phyloP scores from a whole-genome alignment of 2,888 invertebrate genomes.

The Fragum sueziense region DNA sequence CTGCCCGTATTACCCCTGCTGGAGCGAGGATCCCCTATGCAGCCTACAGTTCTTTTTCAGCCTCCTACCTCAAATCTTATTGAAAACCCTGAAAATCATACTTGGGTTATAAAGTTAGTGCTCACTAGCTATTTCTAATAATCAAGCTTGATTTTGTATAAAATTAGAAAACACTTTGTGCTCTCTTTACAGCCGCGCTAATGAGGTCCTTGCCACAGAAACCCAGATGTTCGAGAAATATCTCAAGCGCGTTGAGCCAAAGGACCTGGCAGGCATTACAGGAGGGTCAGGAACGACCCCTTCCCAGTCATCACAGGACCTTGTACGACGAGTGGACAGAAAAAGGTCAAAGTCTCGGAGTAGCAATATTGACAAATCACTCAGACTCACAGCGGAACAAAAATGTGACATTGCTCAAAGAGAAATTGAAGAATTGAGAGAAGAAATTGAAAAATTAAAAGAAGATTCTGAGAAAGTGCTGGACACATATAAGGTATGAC shows the following conservation, averaged over 20 bases:
- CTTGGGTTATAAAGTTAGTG: no score
- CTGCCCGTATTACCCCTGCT: no score
- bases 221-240: constrained; percentile 82
- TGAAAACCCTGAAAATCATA: no score
- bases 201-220: constrained; percentile 80
- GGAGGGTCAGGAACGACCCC: constrained; percentile 63
- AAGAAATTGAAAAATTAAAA: constrained; percentile 78
- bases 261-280: constrained; percentile 65
- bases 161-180: not conserved
- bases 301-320: constrained; percentile 72
- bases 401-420: constrained; percentile 82
- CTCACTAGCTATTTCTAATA: no score
- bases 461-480: constrained; percentile 81
- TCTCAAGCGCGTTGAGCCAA: constrained; percentile 79
- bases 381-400: constrained; percentile 80
- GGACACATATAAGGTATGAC: constrained; percentile 80
- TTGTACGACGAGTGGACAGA: constrained; percentile 66
- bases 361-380: constrained; percentile 75
- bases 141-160: not conserved
- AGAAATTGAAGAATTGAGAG: constrained; percentile 81
- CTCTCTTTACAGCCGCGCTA: constrained; percentile 74
- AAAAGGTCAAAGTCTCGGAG: constrained; percentile 81
- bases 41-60: no score
- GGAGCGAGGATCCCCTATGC: no score
- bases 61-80: no score